Conservation (phyloP, 2,113 vertebrate species). For the Pseudonaja textilis region DNA sequence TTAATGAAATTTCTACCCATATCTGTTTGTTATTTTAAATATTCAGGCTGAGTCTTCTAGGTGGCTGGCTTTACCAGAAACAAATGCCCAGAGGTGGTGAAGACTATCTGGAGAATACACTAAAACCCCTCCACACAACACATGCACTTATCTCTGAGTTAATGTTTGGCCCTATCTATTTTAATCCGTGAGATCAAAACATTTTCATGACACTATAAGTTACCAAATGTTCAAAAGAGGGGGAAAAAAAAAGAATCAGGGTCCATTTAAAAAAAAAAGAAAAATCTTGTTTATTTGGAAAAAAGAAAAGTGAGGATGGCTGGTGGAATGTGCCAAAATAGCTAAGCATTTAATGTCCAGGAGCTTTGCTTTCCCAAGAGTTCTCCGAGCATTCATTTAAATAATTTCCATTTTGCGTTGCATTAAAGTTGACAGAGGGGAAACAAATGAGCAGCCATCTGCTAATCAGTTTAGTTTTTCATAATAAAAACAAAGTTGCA, state of each 20-base stretch:
- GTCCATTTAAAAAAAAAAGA: constrained; percentile 23
- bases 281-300: constrained; percentile 46
- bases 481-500: constrained; percentile 57
- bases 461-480: constrained; percentile 59
- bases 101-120: background rate
- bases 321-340: background rate
- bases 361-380: constrained; percentile 35
- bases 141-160: constrained; percentile 21
- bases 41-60: background rate
- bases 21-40: background rate
- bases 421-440: constrained; percentile 45
- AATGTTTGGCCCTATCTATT: constrained; percentile 43
- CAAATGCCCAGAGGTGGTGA: background rate
- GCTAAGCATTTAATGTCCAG: constrained; percentile 28
- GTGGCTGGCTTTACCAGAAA: background rate
- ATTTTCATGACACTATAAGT: constrained; percentile 37
- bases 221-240: constrained; percentile 26
- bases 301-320: background rate
- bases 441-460: constrained; percentile 53
- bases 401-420: constrained; percentile 54
- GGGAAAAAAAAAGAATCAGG: constrained; percentile 1
- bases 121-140: constrained; percentile 11
- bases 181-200: constrained; percentile 45
- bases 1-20: too few relatives aligned
- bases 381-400: constrained; percentile 47